phyloP scores from a whole-genome alignment of 2,797 vertebrate genomes.

The Helicolenus hilgendorfi region DNA sequence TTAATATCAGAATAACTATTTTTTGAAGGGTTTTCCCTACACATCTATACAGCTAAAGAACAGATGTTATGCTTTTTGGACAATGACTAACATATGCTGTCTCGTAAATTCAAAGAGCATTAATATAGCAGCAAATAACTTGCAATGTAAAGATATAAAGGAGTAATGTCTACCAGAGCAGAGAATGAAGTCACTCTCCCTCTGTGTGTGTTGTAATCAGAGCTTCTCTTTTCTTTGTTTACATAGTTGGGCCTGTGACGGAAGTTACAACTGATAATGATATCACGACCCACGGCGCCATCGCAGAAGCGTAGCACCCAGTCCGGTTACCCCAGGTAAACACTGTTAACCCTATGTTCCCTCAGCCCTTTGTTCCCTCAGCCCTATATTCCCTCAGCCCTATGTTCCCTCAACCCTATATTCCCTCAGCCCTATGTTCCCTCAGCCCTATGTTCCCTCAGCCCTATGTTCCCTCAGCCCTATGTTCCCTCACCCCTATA shows the following conservation, averaged over 20 bases:
- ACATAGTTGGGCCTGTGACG: not conserved
- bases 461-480: too few relatives aligned
- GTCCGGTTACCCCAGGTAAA: not conserved
- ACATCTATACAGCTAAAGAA: not conserved
- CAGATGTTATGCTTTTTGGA: not conserved
- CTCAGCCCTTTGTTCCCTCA: too few relatives aligned
- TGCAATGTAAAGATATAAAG: not conserved
- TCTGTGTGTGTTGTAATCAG: not conserved
- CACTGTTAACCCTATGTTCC: not conserved
- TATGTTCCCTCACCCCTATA: too few relatives aligned
- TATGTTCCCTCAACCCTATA: too few relatives aligned
- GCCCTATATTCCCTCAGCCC: too few relatives aligned
- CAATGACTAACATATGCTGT: not conserved
- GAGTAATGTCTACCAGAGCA: not conserved
- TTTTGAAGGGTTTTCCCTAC: not conserved
- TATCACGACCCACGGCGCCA: too few relatives aligned
- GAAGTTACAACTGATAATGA: too few relatives aligned
- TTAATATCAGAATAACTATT: not conserved
- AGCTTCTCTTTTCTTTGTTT: not conserved
- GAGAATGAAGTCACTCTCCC: not conserved
- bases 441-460: too few relatives aligned
- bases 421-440: too few relatives aligned
- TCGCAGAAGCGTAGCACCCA: too few relatives aligned
- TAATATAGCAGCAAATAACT: too few relatives aligned
- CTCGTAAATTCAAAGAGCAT: not conserved